Conservation (phyloP, 2,888 invertebrate genomes). For the Zootermopsis nevadensis region DNA sequence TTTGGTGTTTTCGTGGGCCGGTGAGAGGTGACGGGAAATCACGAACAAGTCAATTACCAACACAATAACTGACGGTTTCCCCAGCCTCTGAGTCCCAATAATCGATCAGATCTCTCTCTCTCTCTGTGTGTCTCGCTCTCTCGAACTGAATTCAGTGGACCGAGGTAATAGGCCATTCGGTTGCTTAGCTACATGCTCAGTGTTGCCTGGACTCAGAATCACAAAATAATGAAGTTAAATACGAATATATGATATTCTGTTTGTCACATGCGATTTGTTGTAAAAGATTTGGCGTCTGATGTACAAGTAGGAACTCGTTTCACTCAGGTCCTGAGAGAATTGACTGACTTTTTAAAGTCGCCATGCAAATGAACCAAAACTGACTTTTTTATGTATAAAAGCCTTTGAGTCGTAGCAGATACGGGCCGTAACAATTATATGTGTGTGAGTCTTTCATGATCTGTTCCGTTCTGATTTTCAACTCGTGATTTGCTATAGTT, state of each 20-base stretch:
- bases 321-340: too few species aligned
- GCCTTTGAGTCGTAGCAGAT: too few species aligned
- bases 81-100: neutral
- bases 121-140: neutral
- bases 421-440: too few species aligned
- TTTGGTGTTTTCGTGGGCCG: neutral
- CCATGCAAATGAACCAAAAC: too few species aligned
- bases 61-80: slow-evolving; percentile 27
- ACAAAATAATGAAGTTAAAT: neutral
- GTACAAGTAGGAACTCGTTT: neutral
- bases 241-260: neutral
- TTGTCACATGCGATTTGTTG: too few species aligned
- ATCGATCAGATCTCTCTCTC: slow-evolving; percentile 22
- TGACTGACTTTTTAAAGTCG: too few species aligned
- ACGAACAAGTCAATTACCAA: slow-evolving; percentile 41
- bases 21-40: neutral
- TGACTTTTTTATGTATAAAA: too few species aligned
- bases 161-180: slow-evolving; percentile 15
- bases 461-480: too few species aligned
- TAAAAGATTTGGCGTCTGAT: neutral
- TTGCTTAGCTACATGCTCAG: neutral
- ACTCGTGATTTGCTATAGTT: too few species aligned
- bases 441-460: too few species aligned
- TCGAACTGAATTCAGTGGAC: slow-evolving; percentile 8
- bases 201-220: too few species aligned